Evolutionary conservation across 2,888 invertebrate species (phyloP).

Genomic region (Tinea trinotella): DNA sequence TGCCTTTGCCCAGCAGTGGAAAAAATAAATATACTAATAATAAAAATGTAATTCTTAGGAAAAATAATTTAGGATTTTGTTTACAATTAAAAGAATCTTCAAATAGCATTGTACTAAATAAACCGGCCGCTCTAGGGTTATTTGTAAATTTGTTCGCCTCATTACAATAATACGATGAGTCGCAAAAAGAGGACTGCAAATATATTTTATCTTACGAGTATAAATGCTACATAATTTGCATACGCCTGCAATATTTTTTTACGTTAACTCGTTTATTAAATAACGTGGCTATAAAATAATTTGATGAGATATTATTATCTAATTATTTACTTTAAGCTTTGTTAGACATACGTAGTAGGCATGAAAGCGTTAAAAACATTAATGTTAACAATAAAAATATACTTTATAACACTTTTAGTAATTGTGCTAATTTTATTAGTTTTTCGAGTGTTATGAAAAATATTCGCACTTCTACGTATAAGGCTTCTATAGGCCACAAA

Average conservation of each 20-base stretch:
- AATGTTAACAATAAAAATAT: neutral
- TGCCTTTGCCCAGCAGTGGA: too few relatives aligned
- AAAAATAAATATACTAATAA: too few relatives aligned
- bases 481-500: too few relatives aligned
- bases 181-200: neutral
- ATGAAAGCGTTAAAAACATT: neutral
- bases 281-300: neutral
- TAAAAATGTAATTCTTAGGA: too few relatives aligned
- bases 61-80: too few relatives aligned
- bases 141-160: neutral
- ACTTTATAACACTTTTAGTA: neutral
- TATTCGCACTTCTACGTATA: too few relatives aligned
- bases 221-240: neutral
- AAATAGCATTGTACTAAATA: too few relatives aligned
- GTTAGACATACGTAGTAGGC: neutral
- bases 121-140: too few relatives aligned
- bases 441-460: too few relatives aligned
- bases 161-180: neutral
- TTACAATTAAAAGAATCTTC: too few relatives aligned
- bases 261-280: neutral
- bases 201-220: neutral
- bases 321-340: constrained; percentile 2
- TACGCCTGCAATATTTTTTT: constrained; percentile 6
- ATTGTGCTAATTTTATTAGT: too few relatives aligned
- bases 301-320: neutral